Evolutionary conservation across 2,797 vertebrate species (phyloP).

Genomic region (Clarias platycephalus): DNA sequence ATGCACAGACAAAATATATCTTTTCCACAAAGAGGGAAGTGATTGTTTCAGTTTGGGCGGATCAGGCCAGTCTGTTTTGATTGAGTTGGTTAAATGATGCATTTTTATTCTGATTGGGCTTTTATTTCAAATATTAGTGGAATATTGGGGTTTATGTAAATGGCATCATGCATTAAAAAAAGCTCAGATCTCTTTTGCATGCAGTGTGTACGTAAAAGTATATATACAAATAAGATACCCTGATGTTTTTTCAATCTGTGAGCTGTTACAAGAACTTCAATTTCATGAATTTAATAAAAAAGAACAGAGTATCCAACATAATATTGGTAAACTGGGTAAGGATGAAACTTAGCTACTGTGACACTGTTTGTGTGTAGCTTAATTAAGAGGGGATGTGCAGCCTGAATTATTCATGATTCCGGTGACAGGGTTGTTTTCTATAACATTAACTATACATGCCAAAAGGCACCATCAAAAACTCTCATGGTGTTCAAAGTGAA

Average conservation of each 20-base stretch:
- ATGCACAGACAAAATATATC: too few relatives aligned
- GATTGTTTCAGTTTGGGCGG: too few relatives aligned
- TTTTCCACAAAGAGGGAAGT: too few relatives aligned
- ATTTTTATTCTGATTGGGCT: too few relatives aligned
- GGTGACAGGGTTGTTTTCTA: constrained; percentile 41
- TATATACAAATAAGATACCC: background rate
- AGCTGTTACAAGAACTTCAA: background rate
- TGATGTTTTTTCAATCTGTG: background rate
- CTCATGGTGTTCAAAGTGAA: background rate
- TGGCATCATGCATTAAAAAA: background rate
- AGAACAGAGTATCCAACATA: background rate
- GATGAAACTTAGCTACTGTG: constrained; percentile 36
- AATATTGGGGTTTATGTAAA: too few relatives aligned
- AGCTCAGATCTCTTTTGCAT: background rate
- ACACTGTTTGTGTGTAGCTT: constrained; percentile 47
- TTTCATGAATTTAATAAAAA: background rate
- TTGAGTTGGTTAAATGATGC: too few relatives aligned
- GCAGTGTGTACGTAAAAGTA: background rate
- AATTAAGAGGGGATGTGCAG: constrained; percentile 53
- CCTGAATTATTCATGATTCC: constrained; percentile 56
- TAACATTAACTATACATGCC: constrained; percentile 51
- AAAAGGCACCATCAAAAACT: constrained; percentile 23
- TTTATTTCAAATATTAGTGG: too few relatives aligned
- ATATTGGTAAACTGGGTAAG: constrained; percentile 16
- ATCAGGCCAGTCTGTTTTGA: too few relatives aligned